phyloP scores from a whole-genome alignment of 2,797 vertebrate species.

The Bradypodion pumilum region DNA sequence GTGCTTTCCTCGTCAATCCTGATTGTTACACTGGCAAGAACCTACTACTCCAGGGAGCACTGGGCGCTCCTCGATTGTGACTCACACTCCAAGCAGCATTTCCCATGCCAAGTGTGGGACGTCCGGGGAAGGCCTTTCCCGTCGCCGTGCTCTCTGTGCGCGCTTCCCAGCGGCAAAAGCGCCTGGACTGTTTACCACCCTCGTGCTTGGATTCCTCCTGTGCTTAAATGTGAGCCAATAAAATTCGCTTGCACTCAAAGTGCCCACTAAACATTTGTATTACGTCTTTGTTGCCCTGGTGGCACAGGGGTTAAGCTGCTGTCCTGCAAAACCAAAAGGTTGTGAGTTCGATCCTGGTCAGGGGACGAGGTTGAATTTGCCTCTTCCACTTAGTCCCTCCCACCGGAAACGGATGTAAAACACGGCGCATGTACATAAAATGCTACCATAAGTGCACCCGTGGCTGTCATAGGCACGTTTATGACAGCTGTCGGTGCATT shows the following conservation, averaged over 20 bases:
- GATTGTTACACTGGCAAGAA: neutral
- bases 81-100: neutral
- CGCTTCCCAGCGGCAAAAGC: slow-evolving; percentile 4
- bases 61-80: slow-evolving; percentile 4
- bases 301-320: too few species aligned
- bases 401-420: too few species aligned
- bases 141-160: neutral
- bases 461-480: too few species aligned
- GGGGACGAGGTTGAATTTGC: too few species aligned
- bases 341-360: too few species aligned
- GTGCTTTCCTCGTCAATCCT: neutral
- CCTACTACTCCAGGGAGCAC: slow-evolving; percentile 14
- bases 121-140: slow-evolving; percentile 24
- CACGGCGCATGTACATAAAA: too few species aligned
- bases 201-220: slow-evolving; percentile 29
- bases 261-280: neutral
- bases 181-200: slow-evolving; percentile 24
- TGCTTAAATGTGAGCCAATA: slow-evolving; percentile 68
- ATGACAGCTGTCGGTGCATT: too few species aligned
- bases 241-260: slow-evolving; percentile 55
- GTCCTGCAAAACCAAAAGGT: too few species aligned
- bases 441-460: too few species aligned
- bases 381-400: too few species aligned
- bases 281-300: too few species aligned
- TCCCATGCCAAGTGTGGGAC: neutral